A percentile compares a stretch with the other conserved stretches of the same genome.
Evolutionary conservation across 2,113 vertebrate genomes (phyloP).

Genomic region (Tringa solitaria): DNA sequence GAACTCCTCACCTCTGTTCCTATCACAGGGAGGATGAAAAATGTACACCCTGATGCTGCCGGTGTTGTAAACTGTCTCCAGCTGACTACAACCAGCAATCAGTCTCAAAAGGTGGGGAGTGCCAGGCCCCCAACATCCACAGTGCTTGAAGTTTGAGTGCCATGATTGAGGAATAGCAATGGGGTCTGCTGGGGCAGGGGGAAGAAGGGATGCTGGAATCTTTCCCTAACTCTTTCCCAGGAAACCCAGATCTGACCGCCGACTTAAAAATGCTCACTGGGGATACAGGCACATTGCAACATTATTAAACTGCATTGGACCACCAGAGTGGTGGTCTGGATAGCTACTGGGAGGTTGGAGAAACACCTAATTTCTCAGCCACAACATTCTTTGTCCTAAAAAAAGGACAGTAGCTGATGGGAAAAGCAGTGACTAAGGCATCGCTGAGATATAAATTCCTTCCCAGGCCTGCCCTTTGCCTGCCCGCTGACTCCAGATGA

Average conservation of each 20-base stretch:
- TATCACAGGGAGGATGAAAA: neutral
- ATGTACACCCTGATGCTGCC: neutral
- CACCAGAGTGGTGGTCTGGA: neutral
- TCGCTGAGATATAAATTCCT: neutral
- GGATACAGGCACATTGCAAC: neutral
- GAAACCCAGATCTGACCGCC: neutral
- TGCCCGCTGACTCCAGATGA: neutral
- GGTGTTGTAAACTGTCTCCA: neutral
- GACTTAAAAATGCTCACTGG: neutral
- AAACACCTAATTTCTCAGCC: neutral
- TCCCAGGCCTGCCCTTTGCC: neutral
- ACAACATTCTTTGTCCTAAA: neutral
- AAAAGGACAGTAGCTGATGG: neutral
- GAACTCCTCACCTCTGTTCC: conserved; percentile 39
- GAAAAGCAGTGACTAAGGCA: neutral
- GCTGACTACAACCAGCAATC: neutral
- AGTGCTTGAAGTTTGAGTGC: neutral
- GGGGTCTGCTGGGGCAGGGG: fast-evolving
- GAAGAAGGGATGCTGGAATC: neutral
- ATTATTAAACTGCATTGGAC: neutral
- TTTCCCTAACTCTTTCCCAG: neutral
- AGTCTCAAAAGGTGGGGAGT: neutral
- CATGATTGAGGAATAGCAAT: neutral
- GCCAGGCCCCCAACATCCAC: neutral
- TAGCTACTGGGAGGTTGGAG: neutral